Evolutionary conservation across 2,113 vertebrate genomes (phyloP).

Genomic region (Pristiophorus japonicus): DNA sequence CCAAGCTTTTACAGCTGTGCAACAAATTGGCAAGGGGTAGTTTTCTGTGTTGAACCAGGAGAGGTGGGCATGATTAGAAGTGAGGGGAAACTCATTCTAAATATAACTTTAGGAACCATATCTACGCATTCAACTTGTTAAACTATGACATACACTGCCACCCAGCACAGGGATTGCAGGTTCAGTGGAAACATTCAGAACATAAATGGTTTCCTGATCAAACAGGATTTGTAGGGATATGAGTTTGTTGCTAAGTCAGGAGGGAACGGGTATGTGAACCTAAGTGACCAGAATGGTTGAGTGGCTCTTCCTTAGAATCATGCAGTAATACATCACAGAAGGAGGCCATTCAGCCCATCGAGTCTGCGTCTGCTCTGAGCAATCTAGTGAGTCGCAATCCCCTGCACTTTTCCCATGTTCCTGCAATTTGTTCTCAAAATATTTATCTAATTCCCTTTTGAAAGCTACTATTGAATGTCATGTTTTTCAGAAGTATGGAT

Average conservation of each 20-base stretch:
- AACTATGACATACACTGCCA: not conserved
- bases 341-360: too few species aligned
- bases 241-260: not conserved
- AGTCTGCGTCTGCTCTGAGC: too few species aligned
- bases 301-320: not conserved
- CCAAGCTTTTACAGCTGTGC: not conserved
- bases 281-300: not conserved
- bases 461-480: not conserved
- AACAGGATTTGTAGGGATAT: not conserved
- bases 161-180: not conserved
- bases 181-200: not conserved
- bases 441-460: too few species aligned
- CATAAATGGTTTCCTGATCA: not conserved
- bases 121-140: not conserved
- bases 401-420: too few species aligned
- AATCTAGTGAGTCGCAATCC: too few species aligned
- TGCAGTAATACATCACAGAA: too few species aligned
- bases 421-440: too few species aligned
- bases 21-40: not conserved
- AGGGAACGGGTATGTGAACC: not conserved
- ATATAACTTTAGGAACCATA: not conserved
- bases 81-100: not conserved
- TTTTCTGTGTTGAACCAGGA: not conserved
- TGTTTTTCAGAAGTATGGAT: not conserved
- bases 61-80: not conserved